A percentile compares a stretch with the other conserved stretches of the same genome.
Conservation (phyloP, 2,113 vertebrate genomes). For the Apeltes quadracus region DNA sequence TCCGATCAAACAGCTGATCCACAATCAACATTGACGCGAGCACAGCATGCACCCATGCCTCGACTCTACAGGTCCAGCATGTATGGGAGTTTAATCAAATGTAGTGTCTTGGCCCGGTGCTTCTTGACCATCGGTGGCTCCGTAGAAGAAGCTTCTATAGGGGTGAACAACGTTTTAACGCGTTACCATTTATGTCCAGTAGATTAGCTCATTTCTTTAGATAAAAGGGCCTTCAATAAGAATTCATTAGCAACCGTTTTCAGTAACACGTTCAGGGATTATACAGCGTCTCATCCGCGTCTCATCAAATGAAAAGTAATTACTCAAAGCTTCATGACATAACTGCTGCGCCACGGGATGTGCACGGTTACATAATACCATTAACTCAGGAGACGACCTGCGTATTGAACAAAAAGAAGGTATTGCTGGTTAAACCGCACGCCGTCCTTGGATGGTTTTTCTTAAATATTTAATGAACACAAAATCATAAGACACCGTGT, state of each 20-base stretch:
- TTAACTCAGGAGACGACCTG: conserved; percentile 47
- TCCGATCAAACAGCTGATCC: conserved; percentile 17
- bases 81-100: neutral
- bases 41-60: too few relatives aligned
- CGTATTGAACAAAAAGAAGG: conserved; percentile 19
- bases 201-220: neutral
- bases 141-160: neutral
- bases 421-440: conserved; percentile 10
- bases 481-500: too few relatives aligned
- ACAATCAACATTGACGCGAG: conserved; percentile 4
- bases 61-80: too few relatives aligned
- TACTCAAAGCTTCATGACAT: conserved; percentile 72
- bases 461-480: conserved; percentile 42
- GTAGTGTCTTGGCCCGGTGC: neutral
- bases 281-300: conserved; percentile 26
- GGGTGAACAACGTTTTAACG: neutral
- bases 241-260: neutral
- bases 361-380: conserved; percentile 59
- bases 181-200: neutral
- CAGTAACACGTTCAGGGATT: conserved; percentile 60
- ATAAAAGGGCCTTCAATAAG: neutral
- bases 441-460: neutral
- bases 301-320: conserved; percentile 68
- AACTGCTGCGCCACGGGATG: conserved; percentile 47
- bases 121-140: neutral